phyloP scores from a whole-genome alignment of 1,140 invertebrate genomes.

The Aradophagus sp. region DNA sequence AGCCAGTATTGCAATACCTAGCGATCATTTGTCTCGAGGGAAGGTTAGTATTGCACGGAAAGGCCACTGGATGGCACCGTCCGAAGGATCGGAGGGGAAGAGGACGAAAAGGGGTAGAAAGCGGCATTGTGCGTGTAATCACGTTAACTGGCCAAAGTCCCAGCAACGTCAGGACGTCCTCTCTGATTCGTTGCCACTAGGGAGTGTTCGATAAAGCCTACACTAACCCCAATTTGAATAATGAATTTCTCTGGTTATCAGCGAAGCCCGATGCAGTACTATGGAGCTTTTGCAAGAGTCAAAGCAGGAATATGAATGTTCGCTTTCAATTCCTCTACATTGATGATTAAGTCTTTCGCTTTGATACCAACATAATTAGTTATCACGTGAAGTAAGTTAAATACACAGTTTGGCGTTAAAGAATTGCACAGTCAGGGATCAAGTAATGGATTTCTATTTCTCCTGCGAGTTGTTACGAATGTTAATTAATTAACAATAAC shows the following conservation, averaged over 20 bases:
- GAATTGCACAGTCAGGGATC: slow-evolving; percentile 15
- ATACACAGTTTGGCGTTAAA: slow-evolving; percentile 28
- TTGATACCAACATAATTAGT: slow-evolving; percentile 56
- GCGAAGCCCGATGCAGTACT: slow-evolving; percentile 50
- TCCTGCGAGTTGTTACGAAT: too few species aligned
- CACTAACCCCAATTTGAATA: slow-evolving; percentile 63
- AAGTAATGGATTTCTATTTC: too few species aligned
- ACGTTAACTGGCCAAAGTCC: slow-evolving; percentile 67
- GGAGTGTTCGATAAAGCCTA: slow-evolving; percentile 57
- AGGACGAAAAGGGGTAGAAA: slow-evolving; percentile 61
- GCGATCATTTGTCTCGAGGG: slow-evolving; percentile 59
- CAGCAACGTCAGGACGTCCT: slow-evolving; percentile 53
- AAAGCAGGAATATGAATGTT: slow-evolving; percentile 55
- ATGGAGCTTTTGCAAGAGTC: slow-evolving; percentile 54
- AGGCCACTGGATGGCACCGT: slow-evolving; percentile 50
- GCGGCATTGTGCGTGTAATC: slow-evolving; percentile 69
- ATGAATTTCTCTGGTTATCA: slow-evolving; percentile 62
- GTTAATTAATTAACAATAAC: too few species aligned
- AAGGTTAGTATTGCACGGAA: slow-evolving; percentile 55
- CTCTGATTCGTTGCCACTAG: slow-evolving; percentile 58
- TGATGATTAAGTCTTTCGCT: slow-evolving; percentile 55
- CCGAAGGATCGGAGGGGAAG: slow-evolving; percentile 29
- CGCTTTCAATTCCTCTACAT: slow-evolving; percentile 51
- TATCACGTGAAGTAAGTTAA: slow-evolving; percentile 48
- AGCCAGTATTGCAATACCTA: slow-evolving; percentile 54